Percentiles rank a stretch among this genome's conserved stretches.
Conservation (phyloP, 2,797 vertebrate genomes). For the Pyrrhura leucotis region DNA sequence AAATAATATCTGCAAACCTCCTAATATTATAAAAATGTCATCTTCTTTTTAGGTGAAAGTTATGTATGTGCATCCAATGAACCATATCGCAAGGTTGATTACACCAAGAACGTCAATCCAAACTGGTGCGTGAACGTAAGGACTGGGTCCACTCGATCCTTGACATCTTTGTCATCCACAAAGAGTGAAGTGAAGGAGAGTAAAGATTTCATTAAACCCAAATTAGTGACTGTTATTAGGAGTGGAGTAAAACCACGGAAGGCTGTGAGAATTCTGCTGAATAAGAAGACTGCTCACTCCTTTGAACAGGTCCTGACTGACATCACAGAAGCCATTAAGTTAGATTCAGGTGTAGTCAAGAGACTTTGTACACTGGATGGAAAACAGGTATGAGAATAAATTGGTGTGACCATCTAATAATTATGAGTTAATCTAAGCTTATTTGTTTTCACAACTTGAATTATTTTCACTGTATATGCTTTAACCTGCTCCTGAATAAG, state of each 20-base stretch:
- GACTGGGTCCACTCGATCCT: conserved; percentile 82
- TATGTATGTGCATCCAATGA: conserved; percentile 97
- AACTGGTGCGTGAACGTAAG: conserved; percentile 96
- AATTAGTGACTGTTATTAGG: conserved; percentile 96
- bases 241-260: conserved; percentile 96
- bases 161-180: conserved; percentile 80
- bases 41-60: conserved; percentile 87
- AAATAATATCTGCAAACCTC: not conserved
- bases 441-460: not conserved
- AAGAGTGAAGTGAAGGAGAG: conserved; percentile 87
- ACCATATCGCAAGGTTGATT: conserved; percentile 91
- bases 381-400: conserved; percentile 87
- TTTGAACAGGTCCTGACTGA: conserved; percentile 97
- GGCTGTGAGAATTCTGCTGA: conserved; percentile 94
- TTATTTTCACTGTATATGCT: not conserved
- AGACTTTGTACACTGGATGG: conserved; percentile 95
- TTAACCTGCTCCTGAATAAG: not conserved
- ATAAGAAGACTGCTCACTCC: conserved; percentile 98
- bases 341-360: conserved; percentile 95
- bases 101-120: conserved; percentile 93
- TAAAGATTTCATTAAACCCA: conserved; percentile 98
- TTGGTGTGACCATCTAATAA: not conserved
- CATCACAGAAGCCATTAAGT: conserved; percentile 97
- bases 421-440: not conserved
- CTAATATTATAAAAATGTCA: not conserved